Conservation (phyloP, 2,888 invertebrate species). For the Anarsia innoxiella region DNA sequence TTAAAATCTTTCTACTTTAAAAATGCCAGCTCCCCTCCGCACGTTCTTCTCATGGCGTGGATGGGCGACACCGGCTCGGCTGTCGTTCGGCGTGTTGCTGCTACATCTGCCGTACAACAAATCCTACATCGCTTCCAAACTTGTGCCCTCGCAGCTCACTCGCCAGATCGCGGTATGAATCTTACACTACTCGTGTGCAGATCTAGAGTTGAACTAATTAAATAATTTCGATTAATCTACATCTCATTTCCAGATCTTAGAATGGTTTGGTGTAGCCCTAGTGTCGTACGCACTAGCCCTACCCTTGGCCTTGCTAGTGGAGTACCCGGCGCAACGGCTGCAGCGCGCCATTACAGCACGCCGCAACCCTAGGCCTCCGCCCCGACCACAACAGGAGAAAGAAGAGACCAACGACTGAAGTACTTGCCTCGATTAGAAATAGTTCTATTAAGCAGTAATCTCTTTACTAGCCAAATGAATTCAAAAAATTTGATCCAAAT, state of each 20-base stretch:
- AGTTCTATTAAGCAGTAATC: too few relatives aligned
- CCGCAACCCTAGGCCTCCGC: slow-evolving; percentile 65
- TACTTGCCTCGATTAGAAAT: too few relatives aligned
- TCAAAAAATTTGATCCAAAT: too few relatives aligned
- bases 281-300: slow-evolving; percentile 52
- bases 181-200: too few relatives aligned
- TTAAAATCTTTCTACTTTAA: too few relatives aligned
- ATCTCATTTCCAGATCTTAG: slow-evolving; percentile 33
- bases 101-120: slow-evolving; percentile 65
- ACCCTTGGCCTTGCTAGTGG: slow-evolving; percentile 60
- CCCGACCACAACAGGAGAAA: slow-evolving; percentile 29
- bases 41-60: slow-evolving; percentile 42
- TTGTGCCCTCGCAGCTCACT: slow-evolving; percentile 42
- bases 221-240: too few relatives aligned
- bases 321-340: slow-evolving; percentile 52
- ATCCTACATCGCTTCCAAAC: slow-evolving; percentile 44
- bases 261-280: slow-evolving; percentile 57
- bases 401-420: slow-evolving; percentile 17
- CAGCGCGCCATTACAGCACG: slow-evolving; percentile 36
- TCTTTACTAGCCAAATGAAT: too few relatives aligned
- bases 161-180: slow-evolving; percentile 40
- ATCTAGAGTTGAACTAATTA: too few relatives aligned
- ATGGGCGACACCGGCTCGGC: slow-evolving; percentile 51
- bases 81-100: slow-evolving; percentile 62
- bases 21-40: slow-evolving; percentile 38